Base-by-base conservation (phyloP, 2,113 vertebrate species). In the Cichladusa arquata region DNA sequence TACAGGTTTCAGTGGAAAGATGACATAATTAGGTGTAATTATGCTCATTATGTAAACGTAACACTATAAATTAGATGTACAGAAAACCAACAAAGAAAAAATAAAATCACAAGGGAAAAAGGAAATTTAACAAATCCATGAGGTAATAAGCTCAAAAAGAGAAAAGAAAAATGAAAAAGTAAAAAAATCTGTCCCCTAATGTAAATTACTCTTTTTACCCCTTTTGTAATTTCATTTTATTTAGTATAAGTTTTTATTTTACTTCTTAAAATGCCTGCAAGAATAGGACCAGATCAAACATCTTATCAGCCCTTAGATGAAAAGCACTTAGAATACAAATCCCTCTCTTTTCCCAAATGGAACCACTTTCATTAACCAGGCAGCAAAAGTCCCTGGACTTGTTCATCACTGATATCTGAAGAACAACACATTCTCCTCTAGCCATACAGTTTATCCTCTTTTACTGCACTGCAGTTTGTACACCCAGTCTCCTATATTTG, bases 21-120 rank as follows among this genome's bases (percentile, higher is more conserved):
- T 84, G 57, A 81, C 53, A 95, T 88, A 95, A 96, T 94, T 96
- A 90, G 60, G 81, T 64, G 34, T 36, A 93, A 95, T 93, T 88
- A 93, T 6, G 4, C 33, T 93, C 54, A 94, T 87, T 96, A 95
- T 92, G 76, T 64, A 94, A 95, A 95, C 34, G 14, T 19, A 73
- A 88, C 31, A 57, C 29, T 71, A 50, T 77, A 83, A 92, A 96
- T 93, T 87, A 72, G 92, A 92, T 81, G 40, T 56, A 90, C 29
- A 87, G 69, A 60, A 92, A 74, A 93, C n/a, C 18, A 80, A 42
- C 23, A 19, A 54, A 72, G 58, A 66, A 90, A 73, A 90, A 81
- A 50, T 22, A 83, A 91, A 90, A 56, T 80, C 61, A 56, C 20
- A 70, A 57, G 8, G 38, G 22, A 53, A 61, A 79, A 76, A 86